Base-by-base conservation (phyloP, 30 jellyfish, hydroid and myxozoan species). In the Aurelia sp. region DNA sequence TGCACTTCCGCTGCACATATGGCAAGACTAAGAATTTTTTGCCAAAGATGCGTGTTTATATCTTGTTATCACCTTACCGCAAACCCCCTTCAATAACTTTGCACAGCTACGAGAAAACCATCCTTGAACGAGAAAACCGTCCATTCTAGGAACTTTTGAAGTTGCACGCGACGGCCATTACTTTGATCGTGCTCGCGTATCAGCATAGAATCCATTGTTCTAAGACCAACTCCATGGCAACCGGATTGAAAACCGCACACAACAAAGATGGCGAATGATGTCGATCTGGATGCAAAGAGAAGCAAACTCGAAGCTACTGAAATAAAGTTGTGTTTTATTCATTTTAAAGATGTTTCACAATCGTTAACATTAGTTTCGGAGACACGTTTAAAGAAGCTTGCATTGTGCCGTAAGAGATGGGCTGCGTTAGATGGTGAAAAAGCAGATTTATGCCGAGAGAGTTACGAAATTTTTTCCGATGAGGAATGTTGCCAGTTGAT, bases 1-100 rank as follows among this genome's bases (percentile, higher is more conserved):
- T 22, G n/a, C 89, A 78, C 80, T n/a, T 61, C 89, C 80, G 80
- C 67, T 78, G 80, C 89, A 61, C 89, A 78, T 57, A 78, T 78
- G 80, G 80, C 80, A 80, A 78, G 89, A 78, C 89, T 78, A 78
- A 78, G 48, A 59, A 18, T 57, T 78, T 64, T 48, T 61, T 27
- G 19, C 24, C 4, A 21, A 61, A 78, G 35, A 35, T 4, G 89
- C 89, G 80, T 78, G 89, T 78, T 78, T 58, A 35, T 40, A 78
- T 78, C 80, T 78, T 78, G 80, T 64, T 62, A 64, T 18, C 53
- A 78, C 17, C 38, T 58, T 58, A 18, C 63, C 41, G 89, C 89
- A 61, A 78, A 78, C 79, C 89, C 89, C 89, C 89, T 7, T 17
- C 13, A 58, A 57, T 59, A 78, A 35, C 89, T 78, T 59, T 78